Conservation (phyloP, 1,140 invertebrate species). For the Drosophila erecta region DNA sequence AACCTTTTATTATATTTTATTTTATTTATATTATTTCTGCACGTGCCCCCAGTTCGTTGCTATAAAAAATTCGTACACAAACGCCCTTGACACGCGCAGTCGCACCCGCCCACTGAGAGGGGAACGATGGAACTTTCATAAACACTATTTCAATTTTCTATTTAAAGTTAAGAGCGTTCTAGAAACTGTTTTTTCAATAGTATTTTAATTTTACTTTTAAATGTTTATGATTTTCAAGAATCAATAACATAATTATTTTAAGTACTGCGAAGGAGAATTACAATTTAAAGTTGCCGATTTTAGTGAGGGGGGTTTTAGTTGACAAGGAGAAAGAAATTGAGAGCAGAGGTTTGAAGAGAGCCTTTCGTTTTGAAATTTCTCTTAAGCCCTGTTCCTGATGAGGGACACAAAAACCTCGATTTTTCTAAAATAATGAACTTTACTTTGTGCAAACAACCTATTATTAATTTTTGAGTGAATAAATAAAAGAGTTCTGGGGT, state of each 20-base stretch:
- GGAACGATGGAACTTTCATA: slow-evolving; percentile 1
- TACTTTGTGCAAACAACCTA: too few species aligned
- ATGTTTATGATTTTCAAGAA: not conserved
- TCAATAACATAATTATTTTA: not conserved
- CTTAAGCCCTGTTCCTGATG: not conserved
- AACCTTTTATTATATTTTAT: not conserved
- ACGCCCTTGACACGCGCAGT: slow-evolving; percentile 33
- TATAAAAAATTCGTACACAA: slow-evolving; percentile 6
- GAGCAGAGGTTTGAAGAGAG: not conserved
- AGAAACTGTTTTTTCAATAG: not conserved
- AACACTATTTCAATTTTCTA: not conserved
- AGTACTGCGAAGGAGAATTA: not conserved
- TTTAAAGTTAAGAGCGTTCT: not conserved
- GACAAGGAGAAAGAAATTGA: not conserved
- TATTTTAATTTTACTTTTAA: not conserved
- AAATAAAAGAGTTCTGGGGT: too few species aligned
- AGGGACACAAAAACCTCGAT: too few species aligned
- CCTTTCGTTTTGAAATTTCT: not conserved
- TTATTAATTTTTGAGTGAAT: too few species aligned
- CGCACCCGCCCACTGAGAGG: slow-evolving; percentile 19
- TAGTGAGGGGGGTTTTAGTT: not conserved
- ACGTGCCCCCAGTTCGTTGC: slow-evolving; percentile 9
- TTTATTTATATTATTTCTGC: slow-evolving; percentile 3
- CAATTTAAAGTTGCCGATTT: not conserved
- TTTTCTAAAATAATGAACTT: too few species aligned